Evolutionary conservation across 2,113 vertebrate genomes (phyloP).

Genomic region (Glareola pratincola): DNA sequence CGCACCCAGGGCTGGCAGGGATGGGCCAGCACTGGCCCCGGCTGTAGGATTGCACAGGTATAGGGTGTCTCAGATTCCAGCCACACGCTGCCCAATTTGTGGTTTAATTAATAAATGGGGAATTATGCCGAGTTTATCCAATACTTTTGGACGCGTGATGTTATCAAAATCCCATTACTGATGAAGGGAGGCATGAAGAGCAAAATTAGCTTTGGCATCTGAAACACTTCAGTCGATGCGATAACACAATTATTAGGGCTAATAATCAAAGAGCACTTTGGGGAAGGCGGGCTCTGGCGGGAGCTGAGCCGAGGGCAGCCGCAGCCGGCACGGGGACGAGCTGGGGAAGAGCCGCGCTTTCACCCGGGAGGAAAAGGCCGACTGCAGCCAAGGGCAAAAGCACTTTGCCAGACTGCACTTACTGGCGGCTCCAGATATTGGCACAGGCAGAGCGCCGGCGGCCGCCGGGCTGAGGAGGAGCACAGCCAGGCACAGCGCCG

Average conservation of each 20-base stretch:
- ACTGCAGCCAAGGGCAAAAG: neutral
- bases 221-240: neutral
- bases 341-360: fast-evolving
- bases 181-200: constrained; percentile 40
- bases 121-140: constrained; percentile 52
- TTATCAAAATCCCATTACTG: constrained; percentile 64
- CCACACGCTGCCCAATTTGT: neutral
- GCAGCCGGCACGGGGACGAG: fast-evolving
- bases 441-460: neutral
- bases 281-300: fast-evolving
- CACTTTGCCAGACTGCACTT: neutral
- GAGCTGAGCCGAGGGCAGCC: neutral
- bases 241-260: constrained; percentile 53
- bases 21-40: fast-evolving
- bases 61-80: neutral
- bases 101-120: constrained; percentile 58
- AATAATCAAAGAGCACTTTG: constrained; percentile 30
- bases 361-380: neutral
- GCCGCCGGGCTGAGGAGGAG: neutral
- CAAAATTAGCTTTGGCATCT: constrained; percentile 52
- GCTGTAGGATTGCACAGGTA: neutral
- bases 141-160: constrained; percentile 13
- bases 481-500: fast-evolving
- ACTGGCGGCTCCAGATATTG: fast-evolving
- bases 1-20: neutral